Percentiles rank a stretch among this genome's conserved stretches.
Evolutionary conservation across 2,888 invertebrate genomes (phyloP).

Genomic region (Drosophila kokeensis): DNA sequence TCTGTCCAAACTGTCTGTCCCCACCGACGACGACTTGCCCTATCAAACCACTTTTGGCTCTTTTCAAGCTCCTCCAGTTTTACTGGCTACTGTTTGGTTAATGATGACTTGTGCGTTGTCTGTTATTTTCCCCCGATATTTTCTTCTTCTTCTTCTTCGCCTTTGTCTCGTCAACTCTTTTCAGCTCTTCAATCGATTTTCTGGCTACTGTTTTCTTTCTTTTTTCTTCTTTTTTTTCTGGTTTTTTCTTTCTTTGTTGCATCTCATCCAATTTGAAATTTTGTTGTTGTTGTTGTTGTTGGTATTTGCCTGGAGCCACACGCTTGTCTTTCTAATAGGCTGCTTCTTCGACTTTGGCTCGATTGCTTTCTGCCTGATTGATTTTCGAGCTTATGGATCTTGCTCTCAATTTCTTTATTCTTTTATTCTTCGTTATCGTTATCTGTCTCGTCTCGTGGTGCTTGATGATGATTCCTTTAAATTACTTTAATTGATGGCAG

Average conservation of each 20-base stretch:
- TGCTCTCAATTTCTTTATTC: slow-evolving; percentile 42
- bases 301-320: slow-evolving; percentile 36
- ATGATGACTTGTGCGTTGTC: slow-evolving; percentile 64
- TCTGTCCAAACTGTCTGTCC: slow-evolving; percentile 4
- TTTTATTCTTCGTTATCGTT: slow-evolving; percentile 26
- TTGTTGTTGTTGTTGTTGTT: slow-evolving; percentile 33
- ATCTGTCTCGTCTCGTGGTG: slow-evolving; percentile 21
- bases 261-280: slow-evolving; percentile 70
- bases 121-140: slow-evolving; percentile 57
- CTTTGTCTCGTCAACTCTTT: slow-evolving; percentile 59
- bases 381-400: slow-evolving; percentile 72
- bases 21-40: slow-evolving; percentile 11
- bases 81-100: slow-evolving; percentile 74
- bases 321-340: slow-evolving; percentile 70
- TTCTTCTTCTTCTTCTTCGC: slow-evolving; percentile 38
- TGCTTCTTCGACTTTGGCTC: slow-evolving; percentile 31
- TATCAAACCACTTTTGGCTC: slow-evolving; percentile 16
- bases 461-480: slow-evolving; percentile 70
- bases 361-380: slow-evolving; percentile 72
- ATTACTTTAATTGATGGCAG: slow-evolving; percentile 80
- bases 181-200: slow-evolving; percentile 76
- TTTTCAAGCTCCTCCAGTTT: slow-evolving; percentile 34
- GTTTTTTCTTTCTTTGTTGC: slow-evolving; percentile 24
- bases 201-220: slow-evolving; percentile 67
- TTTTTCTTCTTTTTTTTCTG: slow-evolving; percentile 1